Evolutionary conservation across 2,888 invertebrate genomes (phyloP).

Genomic region (Drosophila mayaguana): DNA sequence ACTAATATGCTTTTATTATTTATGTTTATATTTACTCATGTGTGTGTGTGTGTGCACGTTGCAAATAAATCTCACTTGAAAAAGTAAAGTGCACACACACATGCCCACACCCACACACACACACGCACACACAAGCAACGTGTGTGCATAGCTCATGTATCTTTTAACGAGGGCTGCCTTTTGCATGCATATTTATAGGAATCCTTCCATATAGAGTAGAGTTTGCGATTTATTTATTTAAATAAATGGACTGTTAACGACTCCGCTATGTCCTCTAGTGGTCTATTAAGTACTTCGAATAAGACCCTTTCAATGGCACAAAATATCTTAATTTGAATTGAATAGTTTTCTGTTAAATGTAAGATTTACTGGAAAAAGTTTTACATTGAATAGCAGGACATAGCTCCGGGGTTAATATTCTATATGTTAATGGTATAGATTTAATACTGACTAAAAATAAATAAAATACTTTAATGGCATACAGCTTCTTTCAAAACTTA

Average conservation of each 20-base stretch:
- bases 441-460: too few relatives aligned
- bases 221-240: neutral
- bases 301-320: too few relatives aligned
- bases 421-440: too few relatives aligned
- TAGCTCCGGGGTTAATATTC: too few relatives aligned
- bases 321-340: too few relatives aligned
- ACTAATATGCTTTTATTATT: constrained; percentile 79
- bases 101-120: constrained; percentile 11
- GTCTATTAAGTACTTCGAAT: too few relatives aligned
- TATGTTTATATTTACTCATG: constrained; percentile 64
- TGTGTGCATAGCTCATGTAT: constrained; percentile 6
- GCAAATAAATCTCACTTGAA: constrained; percentile 75
- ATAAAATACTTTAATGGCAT: too few relatives aligned
- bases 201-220: neutral
- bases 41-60: constrained; percentile 44
- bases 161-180: constrained; percentile 1
- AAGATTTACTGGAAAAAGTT: too few relatives aligned
- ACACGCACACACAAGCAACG: neutral
- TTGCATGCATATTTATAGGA: neutral
- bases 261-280: neutral
- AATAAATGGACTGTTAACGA: neutral
- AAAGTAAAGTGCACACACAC: constrained; percentile 30
- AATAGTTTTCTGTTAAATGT: too few relatives aligned
- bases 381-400: too few relatives aligned
- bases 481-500: neutral